phyloP scores from a whole-genome alignment of 37 sponge, comb jelly and placozoan genomes.

The Chondrosia reniformis region DNA sequence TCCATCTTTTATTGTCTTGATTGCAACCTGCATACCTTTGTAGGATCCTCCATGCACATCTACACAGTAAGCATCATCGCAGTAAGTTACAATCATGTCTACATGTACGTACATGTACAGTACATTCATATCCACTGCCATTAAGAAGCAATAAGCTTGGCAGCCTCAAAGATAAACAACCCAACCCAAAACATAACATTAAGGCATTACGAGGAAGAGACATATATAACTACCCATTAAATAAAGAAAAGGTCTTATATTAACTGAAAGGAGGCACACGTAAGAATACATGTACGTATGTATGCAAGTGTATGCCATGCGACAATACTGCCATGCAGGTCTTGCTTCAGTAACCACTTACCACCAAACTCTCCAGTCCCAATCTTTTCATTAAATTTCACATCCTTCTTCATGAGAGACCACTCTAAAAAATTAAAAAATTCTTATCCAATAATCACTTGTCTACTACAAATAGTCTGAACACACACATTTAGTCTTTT shows the following conservation, averaged over 20 bases:
- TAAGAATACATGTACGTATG: neutral
- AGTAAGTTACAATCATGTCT: neutral
- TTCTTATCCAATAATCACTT: too few species aligned
- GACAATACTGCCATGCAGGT: too few species aligned
- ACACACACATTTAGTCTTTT: too few species aligned
- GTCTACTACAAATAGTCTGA: too few species aligned
- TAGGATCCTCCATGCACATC: constrained; percentile 78
- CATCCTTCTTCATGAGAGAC: constrained; percentile 55
- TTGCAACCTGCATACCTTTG: constrained; percentile 77
- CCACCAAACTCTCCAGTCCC: constrained; percentile 95
- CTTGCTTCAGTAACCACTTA: constrained; percentile 1
- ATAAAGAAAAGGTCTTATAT: too few species aligned
- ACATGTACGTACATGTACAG: neutral
- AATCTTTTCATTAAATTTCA: constrained; percentile 52
- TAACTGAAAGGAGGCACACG: too few species aligned
- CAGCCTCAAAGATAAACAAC: too few species aligned
- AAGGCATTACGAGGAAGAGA: too few species aligned
- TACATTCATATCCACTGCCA: neutral
- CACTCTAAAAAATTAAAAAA: constrained; percentile 78
- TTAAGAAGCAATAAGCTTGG: too few species aligned
- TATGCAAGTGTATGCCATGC: neutral
- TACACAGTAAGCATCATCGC: too few species aligned
- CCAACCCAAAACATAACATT: too few species aligned
- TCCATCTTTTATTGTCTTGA: constrained; percentile 61
- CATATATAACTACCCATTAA: too few species aligned